Evolutionary conservation across 2,113 vertebrate genomes (phyloP), one percentile per base, ranked within the genome.

Genomic region (Pipra filicauda): DNA sequence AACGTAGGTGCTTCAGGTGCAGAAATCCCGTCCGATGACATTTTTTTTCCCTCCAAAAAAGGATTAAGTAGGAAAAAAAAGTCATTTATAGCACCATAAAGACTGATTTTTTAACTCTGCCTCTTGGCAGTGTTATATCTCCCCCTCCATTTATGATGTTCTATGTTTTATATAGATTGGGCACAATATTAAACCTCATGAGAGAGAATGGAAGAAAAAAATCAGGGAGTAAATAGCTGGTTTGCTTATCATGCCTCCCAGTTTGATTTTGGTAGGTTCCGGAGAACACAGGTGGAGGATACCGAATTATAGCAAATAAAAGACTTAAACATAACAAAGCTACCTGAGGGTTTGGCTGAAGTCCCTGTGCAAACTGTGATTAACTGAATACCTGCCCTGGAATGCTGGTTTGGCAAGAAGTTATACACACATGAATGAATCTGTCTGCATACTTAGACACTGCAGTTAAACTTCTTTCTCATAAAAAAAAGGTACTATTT

Each of bases 341-440:
- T 94, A 97, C 95, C 96, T 94, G 97, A 98, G 95, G 94, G 96
- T 96, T 98, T 98, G 97, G 98, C 98, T 98, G 97, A 93, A 93
- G 92, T 98, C 97, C 95, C 97, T 96, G 91, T 66, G 92, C 80
- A 96, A 97, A 97, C 85, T 92, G 66, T 91, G 98, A 97, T 98
- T 98, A 99, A 98, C 97, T 96, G 93, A 97, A 98, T 98, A 95
- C 98, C 98, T 98, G 97, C 91, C 76, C 85, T 96, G 98, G 97
- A 98, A 98, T 98, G 97, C 92, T 96, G 97, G 97, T 96, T 98
- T 99, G 99, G 98, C 98, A 98, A 94, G 76, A 89, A 90, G 95
- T 79, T 95, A 88, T 85, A 94, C 67, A 85, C 89, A 85, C 97
- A 94, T 93, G 95, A 96, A 96, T 89, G 95, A 96, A 97, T 97